Evolutionary conservation across 2,113 vertebrate species (phyloP), one percentile per base, ranked within the genome.

Genomic region (Platichthys stellatus): DNA sequence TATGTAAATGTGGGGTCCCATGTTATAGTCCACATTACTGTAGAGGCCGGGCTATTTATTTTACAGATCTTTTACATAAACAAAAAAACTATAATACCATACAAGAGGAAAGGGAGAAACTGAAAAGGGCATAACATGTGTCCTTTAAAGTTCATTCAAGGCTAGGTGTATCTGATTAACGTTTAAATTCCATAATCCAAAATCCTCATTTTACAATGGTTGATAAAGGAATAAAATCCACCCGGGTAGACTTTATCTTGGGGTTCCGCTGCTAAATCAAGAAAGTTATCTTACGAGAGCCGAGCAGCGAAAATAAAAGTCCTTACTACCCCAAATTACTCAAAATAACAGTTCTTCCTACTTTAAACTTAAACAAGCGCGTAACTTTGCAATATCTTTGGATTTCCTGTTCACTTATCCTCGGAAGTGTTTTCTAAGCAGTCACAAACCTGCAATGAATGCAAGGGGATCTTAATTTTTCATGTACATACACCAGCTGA

Each of bases 301-400:
- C 28, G 7, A 8, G 11, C 2, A 53, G 43, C 54, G 15, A 56
- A 53, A 26, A 45, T 49, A 23, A 3, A 70, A 54, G 59, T 63
- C 18, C n/a, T 57, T 59, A 60, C 64, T 64, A 24, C 66, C 35
- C 24, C 14, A 24, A 51, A 69, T 68, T 23, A 18, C 54, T 75
- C 31, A 53, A 24, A 74, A 69, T 47, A 18, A 47, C 7, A 31
- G 38, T 62, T 11, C 28, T 61, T 4, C 10, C 21, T 63, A 4
- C 47, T 59, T 35, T 20, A 38, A 70, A 21, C 26, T 8, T 64
- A 2, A 60, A 71, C 20, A 63, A 35, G 8, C 40, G 5, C 1
- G 40, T 75, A 9, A 61, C 63, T 76, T 31, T 60, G 24, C 20
- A 59, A 61, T 40, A 45, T 26, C 38, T 69, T 15, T 47, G 2